Evolutionary conservation across 2,888 invertebrate genomes (phyloP).

Genomic region (Stenodema calcarata): DNA sequence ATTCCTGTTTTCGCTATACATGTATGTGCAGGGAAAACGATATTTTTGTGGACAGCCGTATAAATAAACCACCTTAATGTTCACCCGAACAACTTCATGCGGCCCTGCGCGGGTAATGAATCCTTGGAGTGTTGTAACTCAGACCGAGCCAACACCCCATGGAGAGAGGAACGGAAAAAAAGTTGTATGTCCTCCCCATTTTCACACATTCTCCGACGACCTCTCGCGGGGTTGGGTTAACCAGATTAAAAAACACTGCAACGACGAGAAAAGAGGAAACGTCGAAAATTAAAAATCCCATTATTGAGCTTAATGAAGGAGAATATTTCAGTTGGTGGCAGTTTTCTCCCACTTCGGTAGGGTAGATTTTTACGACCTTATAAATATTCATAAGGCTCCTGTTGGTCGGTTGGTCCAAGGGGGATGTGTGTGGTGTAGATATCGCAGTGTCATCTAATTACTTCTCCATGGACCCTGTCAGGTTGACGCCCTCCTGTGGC

Average conservation of each 20-base stretch:
- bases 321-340: constrained; percentile 33
- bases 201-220: not conserved
- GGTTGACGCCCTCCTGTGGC: not conserved
- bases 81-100: constrained; percentile 25
- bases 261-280: not conserved
- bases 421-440: not conserved
- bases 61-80: constrained; percentile 34
- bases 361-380: constrained; percentile 41
- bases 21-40: not conserved
- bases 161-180: not conserved
- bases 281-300: constrained; percentile 49
- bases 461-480: constrained; percentile 34
- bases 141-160: not conserved
- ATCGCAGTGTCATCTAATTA: constrained; percentile 41
- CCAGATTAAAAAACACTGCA: constrained; percentile 12
- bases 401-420: not conserved
- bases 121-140: constrained; percentile 38
- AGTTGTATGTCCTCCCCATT: constrained; percentile 1
- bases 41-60: not conserved
- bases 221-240: not conserved
- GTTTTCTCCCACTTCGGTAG: constrained; percentile 18
- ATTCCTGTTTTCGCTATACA: not conserved
- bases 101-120: constrained; percentile 22
- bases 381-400: constrained; percentile 40
- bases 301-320: constrained; percentile 43